Conservation (phyloP, 2,888 invertebrate genomes). For the Rhagonycha lutea region DNA sequence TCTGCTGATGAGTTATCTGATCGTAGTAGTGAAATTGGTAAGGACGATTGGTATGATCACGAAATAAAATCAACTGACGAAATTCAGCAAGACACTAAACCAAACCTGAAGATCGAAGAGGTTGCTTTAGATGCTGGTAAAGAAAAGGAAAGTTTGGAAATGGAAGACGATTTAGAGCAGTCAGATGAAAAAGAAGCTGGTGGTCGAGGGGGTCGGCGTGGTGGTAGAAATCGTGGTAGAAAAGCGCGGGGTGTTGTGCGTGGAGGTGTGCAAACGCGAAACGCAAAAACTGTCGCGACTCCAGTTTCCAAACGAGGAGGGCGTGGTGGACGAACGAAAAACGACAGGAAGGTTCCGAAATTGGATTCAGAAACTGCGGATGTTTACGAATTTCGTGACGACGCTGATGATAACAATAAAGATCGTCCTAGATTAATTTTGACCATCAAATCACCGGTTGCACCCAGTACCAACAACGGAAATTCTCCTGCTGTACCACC, state of each 20-base stretch:
- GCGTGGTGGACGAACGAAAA: slow-evolving; percentile 58
- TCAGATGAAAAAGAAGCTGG: slow-evolving; percentile 39
- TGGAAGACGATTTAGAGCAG: slow-evolving; percentile 42
- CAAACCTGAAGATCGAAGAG: slow-evolving; percentile 29
- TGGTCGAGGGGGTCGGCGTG: slow-evolving; percentile 41
- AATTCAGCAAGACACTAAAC: background rate
- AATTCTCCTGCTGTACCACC: slow-evolving; percentile 27
- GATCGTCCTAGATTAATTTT: slow-evolving; percentile 76
- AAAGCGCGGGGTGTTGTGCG: slow-evolving; percentile 49
- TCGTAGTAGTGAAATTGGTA: slow-evolving; percentile 48
- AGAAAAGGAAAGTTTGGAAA: slow-evolving; percentile 22
- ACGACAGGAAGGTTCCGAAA: slow-evolving; percentile 60
- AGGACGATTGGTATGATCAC: slow-evolving; percentile 41
- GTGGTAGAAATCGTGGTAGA: slow-evolving; percentile 47
- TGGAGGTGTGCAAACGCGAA: slow-evolving; percentile 62
- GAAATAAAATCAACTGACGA: slow-evolving; percentile 21
- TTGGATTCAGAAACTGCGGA: slow-evolving; percentile 69
- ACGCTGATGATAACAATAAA: slow-evolving; percentile 74
- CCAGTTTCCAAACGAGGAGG: slow-evolving; percentile 49
- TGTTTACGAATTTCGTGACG: slow-evolving; percentile 90
- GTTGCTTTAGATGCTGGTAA: slow-evolving; percentile 41
- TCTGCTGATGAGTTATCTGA: slow-evolving; percentile 56
- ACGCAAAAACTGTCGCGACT: slow-evolving; percentile 49
- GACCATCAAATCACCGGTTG: slow-evolving; percentile 76
- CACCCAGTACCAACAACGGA: slow-evolving; percentile 47